These are phyloP conservation scores for Hiodon alosoides DNA, from an alignment of 2,113 vertebrate genomes.

Conservation along the genomic window DNA sequence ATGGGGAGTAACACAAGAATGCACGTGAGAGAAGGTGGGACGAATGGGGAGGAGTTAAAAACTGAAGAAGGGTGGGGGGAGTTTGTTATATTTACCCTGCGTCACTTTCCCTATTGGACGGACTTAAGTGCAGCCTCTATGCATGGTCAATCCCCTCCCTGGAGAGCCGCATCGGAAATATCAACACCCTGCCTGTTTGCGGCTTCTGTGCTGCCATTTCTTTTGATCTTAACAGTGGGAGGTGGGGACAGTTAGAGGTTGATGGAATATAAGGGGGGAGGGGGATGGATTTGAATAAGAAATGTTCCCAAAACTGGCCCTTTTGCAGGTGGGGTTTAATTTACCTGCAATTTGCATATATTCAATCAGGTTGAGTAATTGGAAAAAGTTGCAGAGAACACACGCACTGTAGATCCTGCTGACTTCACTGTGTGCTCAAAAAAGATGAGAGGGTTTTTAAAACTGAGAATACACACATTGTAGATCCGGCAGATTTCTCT, in stretches of 20 bases:
- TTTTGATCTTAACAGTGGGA: not conserved
- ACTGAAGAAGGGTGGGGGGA: not conserved
- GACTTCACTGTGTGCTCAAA: not conserved
- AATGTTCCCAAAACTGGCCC: conserved; percentile 51
- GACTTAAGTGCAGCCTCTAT: not conserved
- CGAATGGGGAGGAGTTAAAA: not conserved
- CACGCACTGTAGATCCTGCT: not conserved
- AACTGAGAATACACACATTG: not conserved
- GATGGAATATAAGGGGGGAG: conserved; percentile 21
- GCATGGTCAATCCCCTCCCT: not conserved
- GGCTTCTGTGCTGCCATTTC: not conserved
- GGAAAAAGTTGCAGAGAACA: conserved; percentile 42
- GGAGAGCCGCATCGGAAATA: not conserved
- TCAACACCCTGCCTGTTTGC: not conserved
- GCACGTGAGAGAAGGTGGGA: not conserved
- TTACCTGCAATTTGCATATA: conserved; percentile 68
- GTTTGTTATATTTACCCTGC: not conserved
- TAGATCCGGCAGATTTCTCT: conserved; percentile 46
- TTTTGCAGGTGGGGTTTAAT: conserved; percentile 66
- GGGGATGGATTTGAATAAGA: conserved; percentile 21
- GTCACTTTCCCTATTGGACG: not conserved
- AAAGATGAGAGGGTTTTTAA: not conserved
- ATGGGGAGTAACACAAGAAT: not conserved
- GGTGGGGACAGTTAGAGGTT: conserved; percentile 46
- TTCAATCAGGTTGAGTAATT: conserved; percentile 70